A percentile compares a stretch with the other conserved stretches of the same genome.
Conservation (phyloP, 2,888 invertebrate species). For the Halocaridina rubra region DNA sequence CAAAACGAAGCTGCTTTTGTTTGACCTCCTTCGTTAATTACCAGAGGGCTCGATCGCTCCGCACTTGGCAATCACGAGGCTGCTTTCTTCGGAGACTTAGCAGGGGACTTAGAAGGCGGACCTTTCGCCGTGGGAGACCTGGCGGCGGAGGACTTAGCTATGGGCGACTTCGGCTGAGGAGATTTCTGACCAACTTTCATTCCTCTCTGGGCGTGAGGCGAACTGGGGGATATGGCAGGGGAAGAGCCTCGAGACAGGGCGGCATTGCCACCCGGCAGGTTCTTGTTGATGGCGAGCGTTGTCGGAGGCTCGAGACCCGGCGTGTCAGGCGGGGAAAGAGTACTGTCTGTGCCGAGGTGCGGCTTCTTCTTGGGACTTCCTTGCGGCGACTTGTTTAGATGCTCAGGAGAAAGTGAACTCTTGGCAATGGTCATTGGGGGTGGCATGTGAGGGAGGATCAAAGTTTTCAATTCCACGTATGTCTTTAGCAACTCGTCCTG, state of each 20-base stretch:
- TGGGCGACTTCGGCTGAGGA: constrained; percentile 24
- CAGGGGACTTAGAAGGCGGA: constrained; percentile 25
- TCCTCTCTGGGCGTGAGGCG: constrained; percentile 22
- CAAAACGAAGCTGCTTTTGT: too few relatives aligned
- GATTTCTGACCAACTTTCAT: constrained; percentile 7
- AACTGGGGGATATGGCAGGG: constrained; percentile 51
- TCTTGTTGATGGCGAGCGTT: constrained; percentile 52
- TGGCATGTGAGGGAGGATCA: constrained; percentile 57
- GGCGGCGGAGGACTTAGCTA: constrained; percentile 23
- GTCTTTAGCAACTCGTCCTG: constrained; percentile 51
- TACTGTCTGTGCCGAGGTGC: neutral
- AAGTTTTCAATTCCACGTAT: constrained; percentile 56
- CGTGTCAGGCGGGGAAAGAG: constrained; percentile 29
- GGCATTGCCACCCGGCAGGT: constrained; percentile 1
- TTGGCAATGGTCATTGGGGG: constrained; percentile 38
- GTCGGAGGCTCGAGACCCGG: constrained; percentile 41
- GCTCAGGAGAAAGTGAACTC: constrained; percentile 13
- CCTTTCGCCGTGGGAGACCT: constrained; percentile 21
- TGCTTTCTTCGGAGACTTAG: constrained; percentile 30
- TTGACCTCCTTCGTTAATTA: too few relatives aligned
- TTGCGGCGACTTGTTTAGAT: neutral
- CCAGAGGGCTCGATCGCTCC: too few relatives aligned
- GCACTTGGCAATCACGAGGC: constrained; percentile 37
- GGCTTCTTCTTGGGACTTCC: constrained; percentile 37
- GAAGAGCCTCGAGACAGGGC: constrained; percentile 37